Base-by-base conservation (phyloP, 2,797 vertebrate genomes). In the Chaunax sp. region DNA sequence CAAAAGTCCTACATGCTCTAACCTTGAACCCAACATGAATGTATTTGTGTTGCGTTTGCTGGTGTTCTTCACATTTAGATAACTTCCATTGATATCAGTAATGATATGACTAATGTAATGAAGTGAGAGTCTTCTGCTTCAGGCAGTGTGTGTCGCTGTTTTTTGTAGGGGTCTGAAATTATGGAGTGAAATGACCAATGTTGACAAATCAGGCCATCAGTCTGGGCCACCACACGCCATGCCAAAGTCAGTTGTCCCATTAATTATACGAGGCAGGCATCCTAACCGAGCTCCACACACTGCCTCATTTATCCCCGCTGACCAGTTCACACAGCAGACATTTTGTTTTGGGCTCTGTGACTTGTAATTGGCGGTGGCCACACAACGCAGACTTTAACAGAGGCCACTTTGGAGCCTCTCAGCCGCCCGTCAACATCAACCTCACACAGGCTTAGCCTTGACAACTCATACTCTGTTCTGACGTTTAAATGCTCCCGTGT, bases 381-480 rank as follows among this genome's bases (percentile, higher is more conserved):
- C 88, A 92, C 90, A 89, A 80, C 83, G 62, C 78, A 83, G 82
- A 82, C 85, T 59, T 75, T 77, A 85, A 89, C 81, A 80, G 38
- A 51, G 76, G 72, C 85, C 89, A 90, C 90, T 92, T 87, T 89
- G 72, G 87, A 89, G 73, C 80, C 87, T 85, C 90, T 89, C 88
- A 86, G 38, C 80, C 81, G 69, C 76, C 78, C 72, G 78, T 91
- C 77, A 87, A 75, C 79, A 72, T 86, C 80, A 84, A 64, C 86
- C 87, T 80, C 87, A 89, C 81, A 86, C 89, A 73, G 75, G 40
- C 80, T 64, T 3, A 18, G 64, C 64, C 64, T 18, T 55, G 69
- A 91, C 89, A 92, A 89, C 86, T 60, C 50, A 0, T 25, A 20
- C 81, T 66, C 82, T 91, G 91, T 93, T 90, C 86, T 49, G 59